These are phyloP conservation scores for Leptogaster cylindrica DNA, from an alignment of 2,888 invertebrate genomes.

Conservation along the genomic window DNA sequence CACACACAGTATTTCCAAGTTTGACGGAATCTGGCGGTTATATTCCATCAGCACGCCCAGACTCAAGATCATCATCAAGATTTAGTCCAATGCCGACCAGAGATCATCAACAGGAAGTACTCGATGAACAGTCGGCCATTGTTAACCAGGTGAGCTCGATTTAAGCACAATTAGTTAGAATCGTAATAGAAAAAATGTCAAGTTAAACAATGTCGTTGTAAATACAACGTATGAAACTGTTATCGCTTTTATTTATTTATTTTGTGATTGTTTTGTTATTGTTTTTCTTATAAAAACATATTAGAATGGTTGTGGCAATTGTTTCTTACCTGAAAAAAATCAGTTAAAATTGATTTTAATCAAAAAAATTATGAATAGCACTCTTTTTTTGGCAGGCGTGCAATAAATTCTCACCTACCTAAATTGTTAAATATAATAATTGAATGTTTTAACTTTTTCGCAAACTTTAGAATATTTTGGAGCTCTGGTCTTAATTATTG, in stretches of 20 bases:
- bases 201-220: not conserved
- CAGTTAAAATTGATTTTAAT: too few relatives aligned
- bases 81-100: constrained; percentile 62
- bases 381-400: too few relatives aligned
- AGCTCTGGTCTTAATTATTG: too few relatives aligned
- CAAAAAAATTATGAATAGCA: too few relatives aligned
- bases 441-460: too few relatives aligned
- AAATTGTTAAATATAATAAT: too few relatives aligned
- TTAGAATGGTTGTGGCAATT: too few relatives aligned
- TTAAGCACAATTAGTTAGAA: not conserved
- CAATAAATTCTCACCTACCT: too few relatives aligned
- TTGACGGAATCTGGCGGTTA: constrained; percentile 61
- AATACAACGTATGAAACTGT: not conserved
- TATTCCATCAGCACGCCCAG: constrained; percentile 54
- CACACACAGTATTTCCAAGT: constrained; percentile 66
- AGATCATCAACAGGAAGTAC: constrained; percentile 61
- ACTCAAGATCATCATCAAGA: constrained; percentile 51
- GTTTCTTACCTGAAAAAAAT: too few relatives aligned
- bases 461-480: too few relatives aligned
- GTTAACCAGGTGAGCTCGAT: constrained; percentile 58
- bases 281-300: too few relatives aligned
- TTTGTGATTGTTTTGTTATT: not conserved
- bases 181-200: not conserved
- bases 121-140: constrained; percentile 60
- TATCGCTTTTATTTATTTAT: constrained; percentile 12